phyloP scores from a whole-genome alignment of 2,797 vertebrate genomes.

The Myoxocephalus aenaeus region DNA sequence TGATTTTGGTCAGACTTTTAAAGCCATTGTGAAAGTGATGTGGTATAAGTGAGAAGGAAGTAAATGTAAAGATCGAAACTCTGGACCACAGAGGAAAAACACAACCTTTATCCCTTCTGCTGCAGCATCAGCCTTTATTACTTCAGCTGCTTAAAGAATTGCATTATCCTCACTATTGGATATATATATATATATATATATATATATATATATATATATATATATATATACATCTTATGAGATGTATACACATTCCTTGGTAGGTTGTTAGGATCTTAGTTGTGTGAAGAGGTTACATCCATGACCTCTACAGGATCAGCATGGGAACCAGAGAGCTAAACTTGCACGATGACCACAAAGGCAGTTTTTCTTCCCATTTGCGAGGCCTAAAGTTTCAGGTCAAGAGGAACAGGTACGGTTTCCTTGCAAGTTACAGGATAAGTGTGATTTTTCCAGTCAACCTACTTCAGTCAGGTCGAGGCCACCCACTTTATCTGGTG shows the following conservation, averaged over 20 bases:
- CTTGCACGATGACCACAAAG: conserved; percentile 51
- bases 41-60: conserved; percentile 81
- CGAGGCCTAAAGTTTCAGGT: conserved; percentile 67
- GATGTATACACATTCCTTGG: not conserved
- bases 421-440: conserved; percentile 56
- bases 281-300: not conserved
- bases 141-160: not conserved
- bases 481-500: not conserved
- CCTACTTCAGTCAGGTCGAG: conserved; percentile 2
- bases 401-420: conserved; percentile 67
- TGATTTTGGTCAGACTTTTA: conserved; percentile 65
- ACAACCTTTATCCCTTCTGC: conserved; percentile 28
- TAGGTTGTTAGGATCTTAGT: not conserved
- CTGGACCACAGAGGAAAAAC: conserved; percentile 67
- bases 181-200: no score
- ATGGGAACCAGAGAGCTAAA: conserved; percentile 53
- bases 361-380: conserved; percentile 79
- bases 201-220: no score
- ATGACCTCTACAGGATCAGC: not conserved
- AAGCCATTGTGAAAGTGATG: conserved; percentile 78
- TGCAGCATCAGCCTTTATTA: conserved; percentile 24
- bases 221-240: not conserved
- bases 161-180: not conserved
- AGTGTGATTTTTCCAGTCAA: conserved; percentile 59
- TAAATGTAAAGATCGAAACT: conserved; percentile 74